Conservation (phyloP, 2,797 vertebrate genomes). For the Coilia nasus region DNA sequence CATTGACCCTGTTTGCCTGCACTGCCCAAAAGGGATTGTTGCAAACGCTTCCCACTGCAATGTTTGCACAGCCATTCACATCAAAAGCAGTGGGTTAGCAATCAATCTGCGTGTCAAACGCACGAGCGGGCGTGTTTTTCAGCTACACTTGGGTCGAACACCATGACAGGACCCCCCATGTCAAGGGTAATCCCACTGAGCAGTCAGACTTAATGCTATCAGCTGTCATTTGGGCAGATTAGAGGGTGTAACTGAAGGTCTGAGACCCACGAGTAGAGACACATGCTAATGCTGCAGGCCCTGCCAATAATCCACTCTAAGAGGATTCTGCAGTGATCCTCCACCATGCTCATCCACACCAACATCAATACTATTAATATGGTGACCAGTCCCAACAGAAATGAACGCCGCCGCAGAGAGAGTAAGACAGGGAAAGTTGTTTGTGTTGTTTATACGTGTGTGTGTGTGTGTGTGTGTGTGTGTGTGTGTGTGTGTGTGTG, state of each 20-base stretch:
- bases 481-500: not conserved
- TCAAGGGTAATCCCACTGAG: conserved; percentile 44
- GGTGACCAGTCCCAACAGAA: not conserved
- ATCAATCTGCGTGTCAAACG: conserved; percentile 53
- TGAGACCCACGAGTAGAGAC: conserved; percentile 49
- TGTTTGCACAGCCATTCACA: conserved; percentile 26
- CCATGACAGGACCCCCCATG: conserved; percentile 19
- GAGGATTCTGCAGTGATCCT: conserved; percentile 45
- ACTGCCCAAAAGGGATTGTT: not conserved
- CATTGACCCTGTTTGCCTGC: not conserved
- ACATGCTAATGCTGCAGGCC: conserved; percentile 43
- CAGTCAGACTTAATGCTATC: conserved; percentile 42
- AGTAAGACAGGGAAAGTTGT: conserved; percentile 20
- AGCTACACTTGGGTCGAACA: not conserved
- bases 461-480: conserved; percentile 32
- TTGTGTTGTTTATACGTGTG: conserved; percentile 18
- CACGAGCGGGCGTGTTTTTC: conserved; percentile 29
- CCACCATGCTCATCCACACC: conserved; percentile 41
- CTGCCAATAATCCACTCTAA: conserved; percentile 35
- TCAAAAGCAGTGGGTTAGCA: conserved; percentile 52
- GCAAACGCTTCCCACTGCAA: not conserved
- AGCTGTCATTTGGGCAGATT: conserved; percentile 51
- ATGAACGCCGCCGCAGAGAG: conserved; percentile 9
- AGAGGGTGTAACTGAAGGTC: conserved; percentile 47
- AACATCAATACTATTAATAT: conserved; percentile 36